Evolutionary conservation across 2,797 vertebrate species (phyloP).

Genomic region (Sitta carolinensis): DNA sequence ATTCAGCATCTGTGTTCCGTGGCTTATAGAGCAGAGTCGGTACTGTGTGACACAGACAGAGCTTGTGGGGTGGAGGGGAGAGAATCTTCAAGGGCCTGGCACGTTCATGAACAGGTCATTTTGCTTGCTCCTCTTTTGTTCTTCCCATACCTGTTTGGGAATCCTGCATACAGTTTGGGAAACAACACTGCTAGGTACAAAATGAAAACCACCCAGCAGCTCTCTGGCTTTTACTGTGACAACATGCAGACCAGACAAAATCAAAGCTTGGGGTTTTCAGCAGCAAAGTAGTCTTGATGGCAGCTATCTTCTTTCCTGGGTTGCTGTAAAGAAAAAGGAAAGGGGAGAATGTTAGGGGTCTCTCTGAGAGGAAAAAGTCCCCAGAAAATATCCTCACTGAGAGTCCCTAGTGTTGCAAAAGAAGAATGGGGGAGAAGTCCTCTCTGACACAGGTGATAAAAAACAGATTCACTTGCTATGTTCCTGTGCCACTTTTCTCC

Average conservation of each 20-base stretch:
- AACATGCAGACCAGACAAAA: not conserved
- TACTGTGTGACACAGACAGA: fast-evolving
- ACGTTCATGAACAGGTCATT: not conserved
- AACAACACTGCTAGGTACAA: not conserved
- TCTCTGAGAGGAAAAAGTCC: not conserved
- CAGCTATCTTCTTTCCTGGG: not conserved
- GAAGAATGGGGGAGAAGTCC: not conserved
- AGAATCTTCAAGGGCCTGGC: not conserved
- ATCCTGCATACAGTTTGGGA: not conserved
- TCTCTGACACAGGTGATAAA: not conserved
- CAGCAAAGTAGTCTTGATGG: conserved; percentile 7
- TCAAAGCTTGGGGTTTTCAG: conserved; percentile 33
- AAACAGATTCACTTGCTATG: not conserved
- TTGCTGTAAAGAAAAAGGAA: conserved; percentile 19
- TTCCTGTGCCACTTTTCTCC: not conserved
- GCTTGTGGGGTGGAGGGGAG: not conserved
- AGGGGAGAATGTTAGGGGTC: not conserved
- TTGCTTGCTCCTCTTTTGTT: not conserved
- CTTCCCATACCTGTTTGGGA: not conserved
- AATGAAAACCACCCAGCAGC: not conserved
- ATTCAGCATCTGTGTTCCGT: not conserved
- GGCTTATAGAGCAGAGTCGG: not conserved
- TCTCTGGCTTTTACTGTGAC: not conserved
- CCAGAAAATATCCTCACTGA: not conserved
- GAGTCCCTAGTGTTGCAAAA: not conserved